Conservation (phyloP, 2,113 vertebrate species). For the Salvator merianae region DNA sequence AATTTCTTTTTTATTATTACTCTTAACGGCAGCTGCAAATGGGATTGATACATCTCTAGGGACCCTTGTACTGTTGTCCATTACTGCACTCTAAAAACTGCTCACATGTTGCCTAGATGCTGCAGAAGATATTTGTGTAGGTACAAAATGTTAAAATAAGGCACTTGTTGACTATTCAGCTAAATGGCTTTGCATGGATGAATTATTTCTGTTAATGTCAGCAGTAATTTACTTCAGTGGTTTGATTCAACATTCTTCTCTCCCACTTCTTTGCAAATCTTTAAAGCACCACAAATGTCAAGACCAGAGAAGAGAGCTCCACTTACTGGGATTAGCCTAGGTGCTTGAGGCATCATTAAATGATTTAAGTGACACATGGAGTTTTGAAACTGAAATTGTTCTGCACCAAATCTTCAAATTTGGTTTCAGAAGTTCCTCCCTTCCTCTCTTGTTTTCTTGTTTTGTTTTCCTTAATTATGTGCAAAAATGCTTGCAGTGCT, state of each 20-base stretch:
- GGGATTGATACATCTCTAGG: neutral
- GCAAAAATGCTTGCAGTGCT: neutral
- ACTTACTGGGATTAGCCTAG: neutral
- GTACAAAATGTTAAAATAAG: neutral
- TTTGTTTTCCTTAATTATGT: neutral
- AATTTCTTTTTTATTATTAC: no score
- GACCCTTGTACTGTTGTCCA: neutral
- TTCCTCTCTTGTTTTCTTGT: neutral
- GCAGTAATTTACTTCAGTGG: neutral
- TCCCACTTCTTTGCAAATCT: neutral
- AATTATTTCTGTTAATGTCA: conserved; percentile 10
- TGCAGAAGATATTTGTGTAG: neutral
- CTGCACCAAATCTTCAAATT: neutral
- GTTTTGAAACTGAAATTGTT: conserved; percentile 13
- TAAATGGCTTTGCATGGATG: neutral
- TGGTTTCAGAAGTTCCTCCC: neutral
- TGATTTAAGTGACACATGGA: neutral
- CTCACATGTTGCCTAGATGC: neutral
- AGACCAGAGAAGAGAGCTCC: neutral
- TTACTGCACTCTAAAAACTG: neutral
- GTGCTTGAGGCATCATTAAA: neutral
- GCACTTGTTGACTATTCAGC: neutral
- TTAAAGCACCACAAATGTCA: conserved; percentile 15
- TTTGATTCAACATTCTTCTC: neutral
- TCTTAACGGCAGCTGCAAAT: neutral